Base-by-base conservation (phyloP, 2,113 vertebrate genomes). In the Lasiurus cinereus region DNA sequence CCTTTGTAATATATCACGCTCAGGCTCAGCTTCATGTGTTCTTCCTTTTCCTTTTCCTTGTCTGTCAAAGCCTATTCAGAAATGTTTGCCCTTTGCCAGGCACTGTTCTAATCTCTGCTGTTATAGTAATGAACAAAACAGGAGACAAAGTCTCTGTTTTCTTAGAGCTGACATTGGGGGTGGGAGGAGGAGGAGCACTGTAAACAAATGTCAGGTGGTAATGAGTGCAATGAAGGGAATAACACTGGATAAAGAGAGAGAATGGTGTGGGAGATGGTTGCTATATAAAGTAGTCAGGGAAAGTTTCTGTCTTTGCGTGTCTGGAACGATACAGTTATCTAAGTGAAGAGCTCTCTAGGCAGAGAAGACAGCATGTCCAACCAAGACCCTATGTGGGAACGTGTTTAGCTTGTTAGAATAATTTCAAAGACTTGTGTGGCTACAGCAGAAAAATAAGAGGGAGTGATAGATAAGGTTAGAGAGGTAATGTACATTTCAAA, bases 21-120 rank as follows among this genome's bases (percentile, higher is more conserved):
- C 13, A 76, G 43, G 15, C 46, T 54, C 48, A 77, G 29, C 29
- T 88, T 31, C 52, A 10, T 22, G 48, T 83, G 48, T 73, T 77
- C 59, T 93, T 93, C 46, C 82, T 72, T 85, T 95, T 88, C 56
- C 90, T 78, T 93, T 74, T 93, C 70, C 64, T 94, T 77, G 79
- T 70, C 27, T 82, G 69, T 90, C 62, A 93, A 31, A 84, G 79
- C 54, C 48, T 70, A 19, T 93, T 93, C 43, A 84, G 77, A 59
- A 66, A 24, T 80, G 56, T 59, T 82, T 93, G 74, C 46, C 39
- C 39, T 64, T 16, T 77, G 80, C 39, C 48, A 54, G 73, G 36
- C 46, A 31, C 48, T 86, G 64, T 87, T 96, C 54, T 86, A 64
- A 64, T 74, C 73, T 67, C 54, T 84, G 73, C 21, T 64, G 36